Base-by-base conservation (phyloP, 2,113 vertebrate species). In the human region DNA sequence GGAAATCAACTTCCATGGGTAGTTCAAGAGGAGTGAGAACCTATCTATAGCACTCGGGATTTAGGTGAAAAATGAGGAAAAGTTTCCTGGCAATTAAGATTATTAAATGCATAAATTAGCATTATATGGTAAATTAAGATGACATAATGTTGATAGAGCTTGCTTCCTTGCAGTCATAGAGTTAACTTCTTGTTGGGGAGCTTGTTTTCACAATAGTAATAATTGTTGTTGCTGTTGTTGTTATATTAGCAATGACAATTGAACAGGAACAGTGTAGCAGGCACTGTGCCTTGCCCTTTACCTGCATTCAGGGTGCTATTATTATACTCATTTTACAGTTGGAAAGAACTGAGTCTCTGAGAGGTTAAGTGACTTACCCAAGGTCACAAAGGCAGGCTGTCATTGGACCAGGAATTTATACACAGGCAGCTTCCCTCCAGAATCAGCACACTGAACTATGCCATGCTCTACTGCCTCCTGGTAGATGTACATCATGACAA, bases 21-120 rank as follows among this genome's bases (percentile, higher is more conserved):
- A 90, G 79, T 96, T 96, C 40, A 84, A 97, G 64, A 93, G 14
- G 92, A 96, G 90, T 75, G 61, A 92, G 45, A 94, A 72, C 83
- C 92, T 97, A 85, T 85, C 88, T 76, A 66, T 88, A 88, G 80
- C 87, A 92, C 84, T 94, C 22, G 78, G 10, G 83, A 95, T 95
- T 93, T 90, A 86, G 83, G 90, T 97, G 96, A 96, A 94, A 96
- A 96, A 89, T 64, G 64, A 80, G 20, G 30, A 59, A 75, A 97
- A 45, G 32, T 57, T 96, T 94, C 59, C 89, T 94, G 50, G 55
- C 57, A 85, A 91, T 94, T 96, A 90, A 94, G 9, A 85, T 85
- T 93, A 85, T 68, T 83, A 89, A 89, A 43, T 76, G n/a, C 35
- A 86, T 80, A 91, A 91, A 82, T 97, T 94, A 80, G 61, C 68